Conservation (phyloP, 2,888 invertebrate species). For the Cephus runcator region DNA sequence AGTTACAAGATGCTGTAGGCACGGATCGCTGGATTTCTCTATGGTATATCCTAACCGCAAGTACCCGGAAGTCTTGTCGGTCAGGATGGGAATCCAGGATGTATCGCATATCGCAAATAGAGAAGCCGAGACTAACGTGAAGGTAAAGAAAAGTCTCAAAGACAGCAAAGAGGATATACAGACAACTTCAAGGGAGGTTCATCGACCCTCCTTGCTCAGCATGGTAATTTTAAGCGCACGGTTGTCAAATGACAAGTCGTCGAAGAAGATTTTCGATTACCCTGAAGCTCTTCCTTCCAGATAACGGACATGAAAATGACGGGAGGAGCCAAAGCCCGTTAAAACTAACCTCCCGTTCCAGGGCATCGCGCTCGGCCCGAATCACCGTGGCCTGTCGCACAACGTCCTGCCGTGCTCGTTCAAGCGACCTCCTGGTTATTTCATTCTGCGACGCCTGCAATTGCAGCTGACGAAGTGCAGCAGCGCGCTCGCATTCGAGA, state of each 20-base stretch:
- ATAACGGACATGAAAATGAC: not conserved
- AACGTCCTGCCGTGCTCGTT: constrained; percentile 71
- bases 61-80: not conserved
- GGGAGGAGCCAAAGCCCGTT: not conserved
- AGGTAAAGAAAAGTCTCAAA: not conserved
- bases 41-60: not conserved
- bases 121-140: not conserved
- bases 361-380: constrained; percentile 69
- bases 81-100: not conserved
- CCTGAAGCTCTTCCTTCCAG: not conserved
- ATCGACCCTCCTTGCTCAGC: not conserved
- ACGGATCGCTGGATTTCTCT: not conserved
- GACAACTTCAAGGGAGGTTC: not conserved
- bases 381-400: constrained; percentile 71
- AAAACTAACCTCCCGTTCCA: constrained; percentile 69
- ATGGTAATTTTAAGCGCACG: not conserved
- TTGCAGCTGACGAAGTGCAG: constrained; percentile 66
- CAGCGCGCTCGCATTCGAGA: constrained; percentile 53
- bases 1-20: not conserved
- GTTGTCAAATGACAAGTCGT: not conserved
- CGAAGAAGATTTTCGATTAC: not conserved
- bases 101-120: not conserved
- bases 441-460: constrained; percentile 71
- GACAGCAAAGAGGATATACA: not conserved
- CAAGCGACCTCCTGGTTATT: constrained; percentile 68